These are phyloP conservation scores for Apodemus agrarius DNA, from an alignment of 2,797 vertebrate species.

Conservation along the genomic window DNA sequence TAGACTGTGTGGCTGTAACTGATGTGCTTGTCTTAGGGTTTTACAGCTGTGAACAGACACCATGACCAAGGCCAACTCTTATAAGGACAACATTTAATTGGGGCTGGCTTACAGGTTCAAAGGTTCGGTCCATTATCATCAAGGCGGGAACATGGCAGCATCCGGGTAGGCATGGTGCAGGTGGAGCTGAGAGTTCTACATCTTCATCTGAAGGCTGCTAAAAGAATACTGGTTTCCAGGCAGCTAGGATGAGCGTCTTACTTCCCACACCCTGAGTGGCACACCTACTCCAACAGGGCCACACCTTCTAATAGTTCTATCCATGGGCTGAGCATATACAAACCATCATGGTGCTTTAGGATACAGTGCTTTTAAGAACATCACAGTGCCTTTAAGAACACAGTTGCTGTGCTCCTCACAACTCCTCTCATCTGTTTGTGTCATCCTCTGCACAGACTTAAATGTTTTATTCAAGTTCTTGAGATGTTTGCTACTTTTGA, in stretches of 20 bases:
- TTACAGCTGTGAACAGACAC: background rate
- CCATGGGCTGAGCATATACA: background rate
- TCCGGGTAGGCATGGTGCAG: background rate
- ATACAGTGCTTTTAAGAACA: background rate
- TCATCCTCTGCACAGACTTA: background rate
- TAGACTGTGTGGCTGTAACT: background rate
- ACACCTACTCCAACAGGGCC: background rate
- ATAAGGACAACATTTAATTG: background rate
- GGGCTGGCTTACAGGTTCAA: background rate
- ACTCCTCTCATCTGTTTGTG: background rate
- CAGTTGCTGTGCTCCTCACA: background rate
- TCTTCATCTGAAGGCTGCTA: background rate
- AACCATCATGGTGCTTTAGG: background rate
- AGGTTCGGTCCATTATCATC: background rate
- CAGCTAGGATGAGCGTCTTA: background rate
- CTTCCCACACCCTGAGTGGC: background rate
- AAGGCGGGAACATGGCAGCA: background rate
- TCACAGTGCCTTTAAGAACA: background rate
- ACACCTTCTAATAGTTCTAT: background rate
- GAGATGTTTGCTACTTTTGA: background rate
- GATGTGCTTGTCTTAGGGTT: background rate
- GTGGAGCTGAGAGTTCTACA: background rate
- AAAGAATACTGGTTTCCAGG: background rate
- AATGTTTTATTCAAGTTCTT: conserved; percentile 37
- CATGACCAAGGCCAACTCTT: background rate